Evolutionary conservation across 2,113 vertebrate genomes (phyloP).

Genomic region (Corapipo altera): DNA sequence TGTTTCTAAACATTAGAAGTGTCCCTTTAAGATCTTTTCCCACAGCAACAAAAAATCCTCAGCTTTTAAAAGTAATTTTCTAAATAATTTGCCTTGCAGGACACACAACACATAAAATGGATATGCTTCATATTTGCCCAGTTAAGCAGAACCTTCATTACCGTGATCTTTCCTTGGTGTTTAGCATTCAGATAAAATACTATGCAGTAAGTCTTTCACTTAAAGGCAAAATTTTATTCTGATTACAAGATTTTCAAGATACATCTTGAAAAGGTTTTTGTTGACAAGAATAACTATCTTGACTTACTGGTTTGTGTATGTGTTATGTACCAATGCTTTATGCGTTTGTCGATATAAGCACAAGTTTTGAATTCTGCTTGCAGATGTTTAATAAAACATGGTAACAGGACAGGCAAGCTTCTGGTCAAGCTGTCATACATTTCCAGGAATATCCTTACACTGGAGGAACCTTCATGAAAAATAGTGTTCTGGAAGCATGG

Average conservation of each 20-base stretch:
- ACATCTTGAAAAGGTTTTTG: constrained; percentile 58
- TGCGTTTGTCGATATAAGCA: constrained; percentile 62
- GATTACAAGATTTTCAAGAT: constrained; percentile 63
- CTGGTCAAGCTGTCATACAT: constrained; percentile 10
- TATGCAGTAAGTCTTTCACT: constrained; percentile 54
- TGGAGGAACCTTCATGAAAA: constrained; percentile 27
- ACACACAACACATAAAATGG: constrained; percentile 54
- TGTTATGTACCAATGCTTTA: constrained; percentile 38
- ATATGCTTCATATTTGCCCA: constrained; percentile 30
- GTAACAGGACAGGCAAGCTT: constrained; percentile 30
- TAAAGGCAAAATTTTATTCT: constrained; percentile 71
- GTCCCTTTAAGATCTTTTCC: neutral
- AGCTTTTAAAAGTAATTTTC: constrained; percentile 17
- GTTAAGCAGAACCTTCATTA: constrained; percentile 35
- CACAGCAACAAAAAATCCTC: constrained; percentile 25
- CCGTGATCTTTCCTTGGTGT: neutral
- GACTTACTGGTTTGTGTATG: constrained; percentile 38
- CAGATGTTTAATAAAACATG: constrained; percentile 37
- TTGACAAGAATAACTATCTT: constrained; percentile 51
- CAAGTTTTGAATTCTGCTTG: constrained; percentile 44
- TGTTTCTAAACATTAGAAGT: neutral
- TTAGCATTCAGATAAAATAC: constrained; percentile 52
- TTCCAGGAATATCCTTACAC: constrained; percentile 47
- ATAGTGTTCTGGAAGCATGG: constrained; percentile 49
- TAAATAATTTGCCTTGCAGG: constrained; percentile 47